Evolutionary conservation across 1,140 invertebrate species (phyloP).

Genomic region (Nephila pilipes): DNA sequence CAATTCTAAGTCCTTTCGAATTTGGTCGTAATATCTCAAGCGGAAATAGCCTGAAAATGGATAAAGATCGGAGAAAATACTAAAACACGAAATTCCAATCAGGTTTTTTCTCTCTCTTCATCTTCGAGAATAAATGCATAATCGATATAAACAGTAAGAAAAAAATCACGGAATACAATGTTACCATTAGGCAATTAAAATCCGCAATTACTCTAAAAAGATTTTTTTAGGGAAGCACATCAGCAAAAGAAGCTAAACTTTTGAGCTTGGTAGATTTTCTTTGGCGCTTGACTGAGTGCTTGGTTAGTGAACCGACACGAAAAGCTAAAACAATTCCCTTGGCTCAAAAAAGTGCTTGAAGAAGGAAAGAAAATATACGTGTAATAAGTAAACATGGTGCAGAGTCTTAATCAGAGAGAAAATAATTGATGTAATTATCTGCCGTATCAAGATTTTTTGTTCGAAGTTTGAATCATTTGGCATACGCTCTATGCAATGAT

Average conservation of each 20-base stretch:
- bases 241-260: slow-evolving; percentile 14
- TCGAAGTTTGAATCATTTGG: not conserved
- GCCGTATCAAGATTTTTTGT: not conserved
- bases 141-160: slow-evolving; percentile 61
- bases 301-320: slow-evolving; percentile 33
- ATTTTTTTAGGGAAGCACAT: slow-evolving; percentile 24
- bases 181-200: slow-evolving; percentile 75
- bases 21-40: slow-evolving; percentile 30
- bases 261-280: slow-evolving; percentile 32
- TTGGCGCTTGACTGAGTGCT: slow-evolving; percentile 28
- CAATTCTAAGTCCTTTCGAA: slow-evolving; percentile 17
- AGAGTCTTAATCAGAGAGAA: not conserved
- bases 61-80: slow-evolving; percentile 2
- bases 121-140: slow-evolving; percentile 54
- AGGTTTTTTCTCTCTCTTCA: not conserved
- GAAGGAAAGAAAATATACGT: not conserved
- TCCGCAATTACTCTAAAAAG: slow-evolving; percentile 63
- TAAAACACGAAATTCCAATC: slow-evolving; percentile 65
- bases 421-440: slow-evolving; percentile 61
- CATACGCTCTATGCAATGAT: not conserved
- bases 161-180: slow-evolving; percentile 48
- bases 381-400: slow-evolving; percentile 24
- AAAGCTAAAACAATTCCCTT: slow-evolving; percentile 41
- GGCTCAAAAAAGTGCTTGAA: not conserved
- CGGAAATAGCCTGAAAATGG: slow-evolving; percentile 9